Evolutionary conservation across 2,888 invertebrate genomes (phyloP).

Genomic region (Nasonovia ribisnigri): DNA sequence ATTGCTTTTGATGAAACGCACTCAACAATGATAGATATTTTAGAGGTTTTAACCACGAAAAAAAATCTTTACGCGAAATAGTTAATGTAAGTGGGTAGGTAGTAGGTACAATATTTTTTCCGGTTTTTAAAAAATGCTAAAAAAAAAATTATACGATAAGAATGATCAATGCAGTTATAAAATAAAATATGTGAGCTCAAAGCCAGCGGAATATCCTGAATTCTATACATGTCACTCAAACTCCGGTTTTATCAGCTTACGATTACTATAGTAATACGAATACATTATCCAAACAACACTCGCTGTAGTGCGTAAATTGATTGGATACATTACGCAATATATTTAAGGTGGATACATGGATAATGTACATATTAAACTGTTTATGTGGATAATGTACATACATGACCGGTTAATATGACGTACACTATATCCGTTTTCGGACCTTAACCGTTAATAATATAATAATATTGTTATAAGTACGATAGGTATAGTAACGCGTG

Average conservation of each 20-base stretch:
- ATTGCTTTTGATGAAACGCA: neutral
- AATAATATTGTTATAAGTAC: no score
- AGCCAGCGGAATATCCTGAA: neutral
- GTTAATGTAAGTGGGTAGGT: neutral
- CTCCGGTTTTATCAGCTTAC: neutral
- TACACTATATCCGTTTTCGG: no score
- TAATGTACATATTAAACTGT: neutral
- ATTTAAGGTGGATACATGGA: neutral
- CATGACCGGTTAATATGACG: no score
- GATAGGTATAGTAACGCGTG: no score
- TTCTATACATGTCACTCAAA: no score
- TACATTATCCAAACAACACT: neutral
- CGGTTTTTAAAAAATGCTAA: neutral
- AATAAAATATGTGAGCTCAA: neutral
- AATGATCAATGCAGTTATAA: neutral
- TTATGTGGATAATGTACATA: neutral
- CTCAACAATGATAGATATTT: neutral
- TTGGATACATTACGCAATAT: neutral
- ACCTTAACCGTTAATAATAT: no score
- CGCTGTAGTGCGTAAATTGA: neutral
- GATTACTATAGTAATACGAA: neutral
- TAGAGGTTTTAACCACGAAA: neutral
- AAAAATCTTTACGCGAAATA: neutral
- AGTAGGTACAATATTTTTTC: neutral
- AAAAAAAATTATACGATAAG: neutral